Evolutionary conservation across 37 sponge, comb jelly and placozoan genomes (phyloP).

Genomic region (Beroe forskalii): DNA sequence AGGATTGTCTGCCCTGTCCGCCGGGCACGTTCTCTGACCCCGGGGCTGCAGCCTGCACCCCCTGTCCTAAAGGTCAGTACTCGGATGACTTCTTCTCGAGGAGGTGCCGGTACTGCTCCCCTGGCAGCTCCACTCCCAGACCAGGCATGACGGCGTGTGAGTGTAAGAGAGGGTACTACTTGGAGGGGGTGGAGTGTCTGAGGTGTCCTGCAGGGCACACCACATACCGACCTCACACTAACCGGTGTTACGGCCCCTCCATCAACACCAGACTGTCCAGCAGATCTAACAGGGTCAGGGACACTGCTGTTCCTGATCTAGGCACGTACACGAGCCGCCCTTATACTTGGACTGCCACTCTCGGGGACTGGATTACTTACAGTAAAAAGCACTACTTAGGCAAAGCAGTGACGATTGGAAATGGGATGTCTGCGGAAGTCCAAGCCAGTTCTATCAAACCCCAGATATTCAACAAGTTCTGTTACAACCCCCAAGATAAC

Average conservation of each 20-base stretch:
- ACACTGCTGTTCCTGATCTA: neutral
- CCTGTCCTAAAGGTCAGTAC: conserved; percentile 5
- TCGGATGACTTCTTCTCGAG: neutral
- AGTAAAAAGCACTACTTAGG: neutral
- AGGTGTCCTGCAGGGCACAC: conserved; percentile 50
- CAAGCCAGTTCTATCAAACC: neutral
- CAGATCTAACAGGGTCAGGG: neutral
- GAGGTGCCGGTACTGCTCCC: neutral
- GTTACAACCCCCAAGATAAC: conserved; percentile 15
- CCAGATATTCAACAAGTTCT: conserved; percentile 34
- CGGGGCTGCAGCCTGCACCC: neutral
- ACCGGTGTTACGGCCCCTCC: conserved; percentile 53
- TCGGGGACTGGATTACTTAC: neutral
- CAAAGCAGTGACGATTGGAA: neutral
- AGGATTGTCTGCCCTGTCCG: neutral
- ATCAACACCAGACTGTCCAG: neutral
- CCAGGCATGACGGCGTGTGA: neutral
- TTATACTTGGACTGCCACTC: neutral
- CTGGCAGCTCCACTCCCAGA: neutral
- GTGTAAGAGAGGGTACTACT: neutral
- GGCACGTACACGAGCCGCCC: neutral
- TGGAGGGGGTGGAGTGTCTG: neutral
- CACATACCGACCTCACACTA: conserved; percentile 54
- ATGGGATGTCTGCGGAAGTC: neutral
- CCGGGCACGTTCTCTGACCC: conserved; percentile 19